Evolutionary conservation across 2,113 vertebrate species (phyloP).

Genomic region (Tympanuchus pallidicinctus): DNA sequence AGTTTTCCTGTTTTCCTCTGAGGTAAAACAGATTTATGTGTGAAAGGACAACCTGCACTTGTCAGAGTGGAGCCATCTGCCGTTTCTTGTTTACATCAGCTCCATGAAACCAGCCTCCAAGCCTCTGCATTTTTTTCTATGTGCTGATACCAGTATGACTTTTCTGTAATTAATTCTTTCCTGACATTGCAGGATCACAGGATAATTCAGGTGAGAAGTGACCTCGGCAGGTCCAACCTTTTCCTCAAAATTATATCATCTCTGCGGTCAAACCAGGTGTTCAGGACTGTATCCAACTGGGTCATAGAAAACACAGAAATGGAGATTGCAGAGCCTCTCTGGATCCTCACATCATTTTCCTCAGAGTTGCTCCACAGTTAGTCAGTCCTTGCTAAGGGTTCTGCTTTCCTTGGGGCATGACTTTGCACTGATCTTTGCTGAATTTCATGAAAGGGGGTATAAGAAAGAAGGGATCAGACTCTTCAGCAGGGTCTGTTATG

Average conservation of each 20-base stretch:
- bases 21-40: slow-evolving; percentile 48
- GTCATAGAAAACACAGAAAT: background rate
- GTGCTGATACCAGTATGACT: background rate
- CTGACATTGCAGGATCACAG: background rate
- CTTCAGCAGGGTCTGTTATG: no score
- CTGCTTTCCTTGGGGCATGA: background rate
- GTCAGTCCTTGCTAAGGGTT: background rate
- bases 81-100: background rate
- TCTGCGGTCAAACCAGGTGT: background rate
- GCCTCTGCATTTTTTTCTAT: background rate
- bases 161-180: background rate
- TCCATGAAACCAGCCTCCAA: background rate
- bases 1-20: slow-evolving; percentile 54
- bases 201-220: background rate
- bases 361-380: background rate
- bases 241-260: background rate
- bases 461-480: no score
- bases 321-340: background rate
- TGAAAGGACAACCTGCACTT: slow-evolving; percentile 43
- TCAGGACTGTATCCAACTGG: background rate
- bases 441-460: background rate
- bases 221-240: background rate
- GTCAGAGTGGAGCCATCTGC: background rate
- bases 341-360: background rate
- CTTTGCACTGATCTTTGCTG: background rate